phyloP scores from a whole-genome alignment of 2,113 vertebrate species.

The Mustelus asterias region DNA sequence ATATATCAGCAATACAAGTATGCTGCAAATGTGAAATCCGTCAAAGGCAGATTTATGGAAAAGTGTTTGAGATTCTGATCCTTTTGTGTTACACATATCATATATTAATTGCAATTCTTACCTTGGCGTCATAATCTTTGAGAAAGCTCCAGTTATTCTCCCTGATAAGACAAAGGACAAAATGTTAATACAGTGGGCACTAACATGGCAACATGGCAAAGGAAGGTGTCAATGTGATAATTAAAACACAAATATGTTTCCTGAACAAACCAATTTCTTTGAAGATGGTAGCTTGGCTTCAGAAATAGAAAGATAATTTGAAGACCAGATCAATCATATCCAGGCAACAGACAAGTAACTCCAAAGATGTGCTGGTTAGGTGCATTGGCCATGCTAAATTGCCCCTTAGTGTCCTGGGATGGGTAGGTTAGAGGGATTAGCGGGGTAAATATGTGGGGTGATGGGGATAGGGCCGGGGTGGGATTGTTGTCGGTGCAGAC shows the following conservation, averaged over 20 bases:
- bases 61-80: not conserved
- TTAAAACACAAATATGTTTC: not conserved
- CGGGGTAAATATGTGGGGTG: too few relatives aligned
- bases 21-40: not conserved
- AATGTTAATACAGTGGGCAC: not conserved
- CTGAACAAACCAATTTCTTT: not conserved
- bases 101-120: slow-evolving; percentile 48
- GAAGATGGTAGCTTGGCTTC: not conserved
- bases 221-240: not conserved
- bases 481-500: too few relatives aligned
- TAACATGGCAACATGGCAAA: not conserved
- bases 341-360: not conserved
- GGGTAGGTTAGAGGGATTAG: too few relatives aligned
- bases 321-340: not conserved
- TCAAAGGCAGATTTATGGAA: not conserved
- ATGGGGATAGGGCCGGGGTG: too few relatives aligned
- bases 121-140: slow-evolving; percentile 63
- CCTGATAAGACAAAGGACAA: slow-evolving; percentile 51
- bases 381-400: too few relatives aligned
- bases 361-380: too few relatives aligned
- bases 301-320: not conserved
- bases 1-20: not conserved
- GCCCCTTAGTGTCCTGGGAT: too few relatives aligned
- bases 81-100: not conserved
- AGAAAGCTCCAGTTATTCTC: slow-evolving; percentile 75